phyloP scores from a whole-genome alignment of 2,797 vertebrate genomes.

The Liparis tanakae region DNA sequence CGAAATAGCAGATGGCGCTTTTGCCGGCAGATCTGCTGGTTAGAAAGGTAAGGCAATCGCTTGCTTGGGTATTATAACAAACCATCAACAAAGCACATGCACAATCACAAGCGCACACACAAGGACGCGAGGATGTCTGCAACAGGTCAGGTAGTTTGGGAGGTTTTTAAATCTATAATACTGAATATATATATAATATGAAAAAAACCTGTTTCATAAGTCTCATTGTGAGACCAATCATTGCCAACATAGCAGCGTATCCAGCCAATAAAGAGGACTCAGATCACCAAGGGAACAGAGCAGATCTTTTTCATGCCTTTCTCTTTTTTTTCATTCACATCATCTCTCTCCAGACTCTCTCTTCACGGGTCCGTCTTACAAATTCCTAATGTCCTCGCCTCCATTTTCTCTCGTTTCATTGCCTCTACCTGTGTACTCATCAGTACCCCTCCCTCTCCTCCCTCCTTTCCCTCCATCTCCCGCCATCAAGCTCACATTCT shows the following conservation, averaged over 20 bases:
- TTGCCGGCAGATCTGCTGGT: conserved; percentile 49
- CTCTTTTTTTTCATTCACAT: not conserved
- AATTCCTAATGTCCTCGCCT: conserved; percentile 28
- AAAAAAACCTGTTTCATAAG: conserved; percentile 38
- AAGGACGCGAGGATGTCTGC: not conserved
- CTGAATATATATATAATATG: conserved; percentile 46
- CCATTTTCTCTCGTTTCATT: conserved; percentile 37
- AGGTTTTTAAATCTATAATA: conserved; percentile 37
- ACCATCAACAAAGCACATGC: not conserved
- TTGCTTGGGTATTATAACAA: conserved; percentile 23
- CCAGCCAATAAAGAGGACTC: conserved; percentile 66
- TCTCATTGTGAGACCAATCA: conserved; percentile 58
- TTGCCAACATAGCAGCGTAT: conserved; percentile 46
- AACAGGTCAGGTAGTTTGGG: conserved; percentile 17
- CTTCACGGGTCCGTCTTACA: conserved; percentile 23
- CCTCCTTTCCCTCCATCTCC: conserved; percentile 25
- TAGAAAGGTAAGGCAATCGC: conserved; percentile 32
- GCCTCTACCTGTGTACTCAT: conserved; percentile 23
- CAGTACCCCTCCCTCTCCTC: not conserved
- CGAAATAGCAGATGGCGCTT: conserved; percentile 63
- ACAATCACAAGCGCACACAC: not conserved
- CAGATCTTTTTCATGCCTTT: conserved; percentile 41
- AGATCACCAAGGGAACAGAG: conserved; percentile 73
- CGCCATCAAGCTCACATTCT: conserved; percentile 53
- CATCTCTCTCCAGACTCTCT: conserved; percentile 18